Evolutionary conservation across 2,113 vertebrate genomes (phyloP), one percentile per base, ranked within the genome.

Genomic region (Spilogale gracilis): DNA sequence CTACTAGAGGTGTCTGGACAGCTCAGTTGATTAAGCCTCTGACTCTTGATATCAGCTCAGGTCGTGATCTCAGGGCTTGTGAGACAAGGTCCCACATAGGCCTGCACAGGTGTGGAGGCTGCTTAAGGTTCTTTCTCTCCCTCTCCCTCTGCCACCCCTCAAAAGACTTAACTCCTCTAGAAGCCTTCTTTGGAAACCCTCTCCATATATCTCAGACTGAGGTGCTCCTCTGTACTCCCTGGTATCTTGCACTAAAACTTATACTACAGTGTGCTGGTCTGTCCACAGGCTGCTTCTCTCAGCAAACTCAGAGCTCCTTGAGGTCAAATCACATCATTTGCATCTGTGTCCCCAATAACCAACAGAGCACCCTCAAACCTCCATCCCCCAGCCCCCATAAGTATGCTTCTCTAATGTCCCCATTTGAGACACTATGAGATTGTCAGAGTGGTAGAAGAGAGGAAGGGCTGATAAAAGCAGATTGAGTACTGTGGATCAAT

Each of bases 81-180:
- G 67, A 69, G 32, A 20, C 9, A 38, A n/a, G 20, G 67, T 38
- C 67, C 32, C 32, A 69, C n/a, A 1, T 38, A 69, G 17, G 25
- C 14, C 14, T n/a, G 32, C 65, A n/a, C 65, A 16, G 32, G 65
- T 7, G 3, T n/a, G 32, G 32, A 32, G 16, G 30, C 65, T 69
- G 32, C 65, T 69, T 69, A 32, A 32, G 67, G 18, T n/a, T 18
- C 32, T n/a, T 8, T 69, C 67, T 69, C 67, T 69, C 32, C 32
- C 3, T 8, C 32, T 4, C 0, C 3, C 67, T 3, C 38, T 38
- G 38, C 32, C 65, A 4, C 7, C 7, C 7, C 7, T 32, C 3
- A n/a, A 69, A 27, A 69, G 67, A 38, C 17, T 38, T 69, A 61
- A 91, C 30, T 63, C 23, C 25, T 56, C 67, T 3, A 21, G 81